Percentiles rank a stretch among this genome's conserved stretches.
phyloP scores from a whole-genome alignment of 2,888 invertebrate species.

The Synergus umbraculus region DNA sequence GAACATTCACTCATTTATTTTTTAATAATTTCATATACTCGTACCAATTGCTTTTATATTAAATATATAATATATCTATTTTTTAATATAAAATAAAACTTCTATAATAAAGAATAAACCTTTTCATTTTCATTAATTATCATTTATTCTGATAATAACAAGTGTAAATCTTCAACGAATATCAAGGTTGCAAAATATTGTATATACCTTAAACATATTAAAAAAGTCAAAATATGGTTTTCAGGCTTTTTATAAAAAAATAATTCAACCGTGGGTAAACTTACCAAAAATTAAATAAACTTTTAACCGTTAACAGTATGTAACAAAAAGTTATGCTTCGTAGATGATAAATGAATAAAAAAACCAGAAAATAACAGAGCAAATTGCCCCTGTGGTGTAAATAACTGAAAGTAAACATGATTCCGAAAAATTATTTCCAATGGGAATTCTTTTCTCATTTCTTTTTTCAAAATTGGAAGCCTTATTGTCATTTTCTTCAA shows the following conservation, averaged over 20 bases:
- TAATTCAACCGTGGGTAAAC: not conserved
- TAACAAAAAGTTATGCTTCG: not conserved
- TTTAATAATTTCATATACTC: not conserved
- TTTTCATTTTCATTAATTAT: not conserved
- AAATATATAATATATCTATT: not conserved
- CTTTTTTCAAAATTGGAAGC: not conserved
- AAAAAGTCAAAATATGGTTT: not conserved
- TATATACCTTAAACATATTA: no score
- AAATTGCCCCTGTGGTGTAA: not conserved
- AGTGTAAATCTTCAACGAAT: not conserved
- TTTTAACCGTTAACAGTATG: not conserved
- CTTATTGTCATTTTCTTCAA: not conserved
- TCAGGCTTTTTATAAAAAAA: not conserved
- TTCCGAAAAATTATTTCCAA: not conserved
- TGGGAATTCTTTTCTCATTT: not conserved
- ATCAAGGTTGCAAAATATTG: not conserved
- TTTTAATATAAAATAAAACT: not conserved
- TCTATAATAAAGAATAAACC: not conserved
- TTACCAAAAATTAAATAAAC: not conserved
- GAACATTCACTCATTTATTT: no score
- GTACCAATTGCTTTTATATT: not conserved
- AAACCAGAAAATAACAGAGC: not conserved
- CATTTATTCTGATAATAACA: not conserved
- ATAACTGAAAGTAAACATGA: not conserved
- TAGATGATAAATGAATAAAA: not conserved